Evolutionary conservation across 2,797 vertebrate species (phyloP).

Genomic region (Anabacerthia variegaticeps): DNA sequence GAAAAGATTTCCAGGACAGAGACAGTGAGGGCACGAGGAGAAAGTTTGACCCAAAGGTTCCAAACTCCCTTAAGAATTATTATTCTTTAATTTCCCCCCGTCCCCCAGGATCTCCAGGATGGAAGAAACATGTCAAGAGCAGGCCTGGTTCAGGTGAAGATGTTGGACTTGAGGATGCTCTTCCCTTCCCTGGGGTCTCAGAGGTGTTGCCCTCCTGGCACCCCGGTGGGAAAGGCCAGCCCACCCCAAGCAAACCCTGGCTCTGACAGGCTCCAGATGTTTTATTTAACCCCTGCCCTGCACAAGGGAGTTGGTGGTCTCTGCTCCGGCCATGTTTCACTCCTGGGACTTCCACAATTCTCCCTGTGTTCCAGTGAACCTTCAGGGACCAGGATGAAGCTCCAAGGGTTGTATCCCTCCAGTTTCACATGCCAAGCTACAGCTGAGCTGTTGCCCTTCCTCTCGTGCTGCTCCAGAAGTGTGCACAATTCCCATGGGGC

Average conservation of each 20-base stretch:
- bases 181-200: not conserved
- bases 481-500: not conserved
- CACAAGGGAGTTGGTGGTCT: not conserved
- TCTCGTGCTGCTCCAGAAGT: not conserved
- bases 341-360: not conserved
- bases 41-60: slow-evolving; percentile 20
- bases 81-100: not conserved
- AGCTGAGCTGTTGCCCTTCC: not conserved
- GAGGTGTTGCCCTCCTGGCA: not conserved
- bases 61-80: not conserved
- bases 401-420: not conserved
- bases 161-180: not conserved
- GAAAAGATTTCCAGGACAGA: not conserved
- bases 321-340: not conserved
- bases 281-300: not conserved
- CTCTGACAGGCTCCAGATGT: not conserved
- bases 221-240: not conserved
- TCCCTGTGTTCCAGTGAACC: not conserved
- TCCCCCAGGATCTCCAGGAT: not conserved
- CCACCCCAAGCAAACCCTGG: not conserved
- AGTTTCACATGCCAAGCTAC: rapidly evolving
- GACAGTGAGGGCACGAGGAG: not conserved
- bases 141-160: not conserved
- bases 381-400: not conserved
- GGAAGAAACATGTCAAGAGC: not conserved